These are phyloP conservation scores for Gonioctena quinquepunctata DNA, from an alignment of 1,140 invertebrate species.

Conservation along the genomic window DNA sequence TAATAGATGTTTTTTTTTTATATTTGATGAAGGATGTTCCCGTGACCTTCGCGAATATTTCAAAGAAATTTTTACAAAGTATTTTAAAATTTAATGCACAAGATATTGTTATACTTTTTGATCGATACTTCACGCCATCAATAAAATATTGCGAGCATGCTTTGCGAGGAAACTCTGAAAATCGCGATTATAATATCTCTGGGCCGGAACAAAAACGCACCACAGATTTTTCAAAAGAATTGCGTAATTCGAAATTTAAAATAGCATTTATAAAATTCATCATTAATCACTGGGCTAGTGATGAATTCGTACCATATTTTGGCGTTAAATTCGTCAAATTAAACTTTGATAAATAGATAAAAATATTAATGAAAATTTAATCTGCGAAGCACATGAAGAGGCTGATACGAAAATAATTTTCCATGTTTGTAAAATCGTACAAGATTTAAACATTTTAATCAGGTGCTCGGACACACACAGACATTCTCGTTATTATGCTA, in stretches of 20 bases:
- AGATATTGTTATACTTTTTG: slow-evolving; percentile 22
- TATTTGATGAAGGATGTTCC: slow-evolving; percentile 12
- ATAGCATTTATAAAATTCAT: not conserved
- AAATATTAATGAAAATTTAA: no score
- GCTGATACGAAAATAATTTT: no score
- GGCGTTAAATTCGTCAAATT: no score
- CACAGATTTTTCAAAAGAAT: not conserved
- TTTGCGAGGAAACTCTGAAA: not conserved
- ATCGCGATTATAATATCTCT: slow-evolving; percentile 19
- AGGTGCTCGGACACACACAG: no score
- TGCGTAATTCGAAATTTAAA: not conserved
- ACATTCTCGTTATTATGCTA: no score
- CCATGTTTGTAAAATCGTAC: no score
- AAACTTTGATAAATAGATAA: no score
- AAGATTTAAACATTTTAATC: no score
- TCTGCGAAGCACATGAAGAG: no score
- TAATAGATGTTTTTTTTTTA: slow-evolving; percentile 7
- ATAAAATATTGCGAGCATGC: slow-evolving; percentile 27
- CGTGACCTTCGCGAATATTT: slow-evolving; percentile 6
- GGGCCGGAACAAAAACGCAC: slow-evolving; percentile 6
- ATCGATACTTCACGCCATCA: slow-evolving; percentile 24
- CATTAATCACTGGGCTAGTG: not conserved
- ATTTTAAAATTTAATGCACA: not conserved
- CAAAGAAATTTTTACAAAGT: slow-evolving; percentile 17
- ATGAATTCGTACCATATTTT: not conserved